Percentiles rank a stretch among this genome's conserved stretches.
These are phyloP conservation scores for Tethea ocularis DNA, from an alignment of 2,888 invertebrate species.

Conservation along the genomic window DNA sequence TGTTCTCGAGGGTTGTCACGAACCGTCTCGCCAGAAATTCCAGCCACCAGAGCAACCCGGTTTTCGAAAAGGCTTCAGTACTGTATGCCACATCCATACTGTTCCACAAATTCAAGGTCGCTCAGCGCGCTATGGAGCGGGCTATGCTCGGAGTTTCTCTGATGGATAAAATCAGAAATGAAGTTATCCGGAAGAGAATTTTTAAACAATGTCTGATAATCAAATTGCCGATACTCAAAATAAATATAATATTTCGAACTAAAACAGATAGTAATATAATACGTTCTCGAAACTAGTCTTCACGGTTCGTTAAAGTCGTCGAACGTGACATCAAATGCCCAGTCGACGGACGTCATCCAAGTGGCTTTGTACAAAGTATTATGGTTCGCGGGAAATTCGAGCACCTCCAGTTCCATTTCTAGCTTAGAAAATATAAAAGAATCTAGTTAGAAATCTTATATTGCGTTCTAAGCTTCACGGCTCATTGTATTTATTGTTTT, in stretches of 20 bases:
- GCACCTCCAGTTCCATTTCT: constrained; percentile 9
- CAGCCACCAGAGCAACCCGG: too few relatives aligned
- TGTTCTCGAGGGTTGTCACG: too few relatives aligned
- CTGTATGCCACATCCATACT: too few relatives aligned
- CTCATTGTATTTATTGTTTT: background rate
- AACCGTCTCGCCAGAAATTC: too few relatives aligned
- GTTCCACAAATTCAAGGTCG: too few relatives aligned
- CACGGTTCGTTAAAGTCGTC: constrained; percentile 36
- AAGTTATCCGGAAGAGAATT: too few relatives aligned
- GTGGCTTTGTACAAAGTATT: constrained; percentile 10
- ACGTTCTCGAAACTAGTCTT: background rate
- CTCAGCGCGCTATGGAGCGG: too few relatives aligned
- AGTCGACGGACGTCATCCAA: constrained; percentile 15
- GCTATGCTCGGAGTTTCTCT: too few relatives aligned
- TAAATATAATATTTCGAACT: background rate
- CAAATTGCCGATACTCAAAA: background rate
- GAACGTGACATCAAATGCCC: constrained; percentile 35
- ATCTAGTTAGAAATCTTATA: constrained; percentile 3
- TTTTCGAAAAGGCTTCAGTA: too few relatives aligned
- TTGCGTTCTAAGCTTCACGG: background rate
- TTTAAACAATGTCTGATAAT: background rate
- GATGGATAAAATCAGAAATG: too few relatives aligned
- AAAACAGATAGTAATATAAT: constrained; percentile 6
- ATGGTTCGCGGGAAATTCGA: constrained; percentile 10
- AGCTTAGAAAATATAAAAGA: constrained; percentile 9